Evolutionary conservation across 2,797 vertebrate genomes (phyloP), one percentile per base, ranked within the genome.

Genomic region (Austrolebias charrua): DNA sequence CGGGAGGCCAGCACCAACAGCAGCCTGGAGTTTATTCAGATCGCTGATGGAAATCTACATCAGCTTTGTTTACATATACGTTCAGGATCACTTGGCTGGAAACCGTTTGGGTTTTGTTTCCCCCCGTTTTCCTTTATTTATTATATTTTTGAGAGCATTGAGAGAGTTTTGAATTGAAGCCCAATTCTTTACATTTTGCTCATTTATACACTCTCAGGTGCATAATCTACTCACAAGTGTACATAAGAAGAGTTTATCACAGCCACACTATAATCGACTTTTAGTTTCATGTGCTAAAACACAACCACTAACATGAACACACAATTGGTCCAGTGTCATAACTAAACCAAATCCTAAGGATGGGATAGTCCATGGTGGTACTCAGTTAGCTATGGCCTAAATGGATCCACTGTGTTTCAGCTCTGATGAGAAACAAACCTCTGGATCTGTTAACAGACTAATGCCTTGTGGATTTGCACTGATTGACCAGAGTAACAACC

Each of bases 361-460:
- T 84, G 85, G 88, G 72, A 64, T 80, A 79, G 71, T 79, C 28
- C 66, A 16, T 86, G 87, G 84, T 80, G 68, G 42, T 33, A 48
- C 49, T 83, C 76, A 74, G 78, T 76, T 69, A 66, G 70, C 61
- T 78, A 63, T 74, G 76, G 73, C 63, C 48, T 33, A 64, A 69
- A 60, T 1, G 1, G 55, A 55, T 54, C 51, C 40, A 59, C 63
- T 64, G 48, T 65, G 60, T 68, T 83, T 77, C 69, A 75, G 45
- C 52, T 42, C 46, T 69, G 74, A 79, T 76, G 73, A 76, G 63
- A 64, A 76, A 74, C 74, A 66, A 71, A 75, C 73, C 68, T 69
- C 57, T 61, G 28, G 64, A 53, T 80, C 69, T 78, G 46, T 69
- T 28, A 74, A 66, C 74, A 63, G 69, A 69, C 63, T 75, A 82